A percentile compares a stretch with the other conserved stretches of the same genome.
phyloP scores from a whole-genome alignment of 2,113 vertebrate genomes.

The Rallus limicola region DNA sequence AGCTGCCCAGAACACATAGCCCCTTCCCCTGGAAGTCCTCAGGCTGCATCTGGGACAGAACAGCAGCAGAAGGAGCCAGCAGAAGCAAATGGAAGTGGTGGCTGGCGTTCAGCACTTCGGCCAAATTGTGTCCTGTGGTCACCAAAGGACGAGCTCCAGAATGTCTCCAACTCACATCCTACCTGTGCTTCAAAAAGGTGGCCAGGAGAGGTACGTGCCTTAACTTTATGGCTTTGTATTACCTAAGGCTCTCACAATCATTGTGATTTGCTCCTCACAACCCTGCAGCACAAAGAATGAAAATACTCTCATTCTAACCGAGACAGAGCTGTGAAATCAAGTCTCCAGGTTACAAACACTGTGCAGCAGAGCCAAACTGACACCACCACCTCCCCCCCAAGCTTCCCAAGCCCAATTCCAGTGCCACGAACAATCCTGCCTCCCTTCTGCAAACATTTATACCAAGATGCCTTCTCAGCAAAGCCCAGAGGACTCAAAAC shows the following conservation, averaged over 20 bases:
- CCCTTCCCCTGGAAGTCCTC: background rate
- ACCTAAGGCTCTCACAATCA: background rate
- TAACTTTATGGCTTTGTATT: background rate
- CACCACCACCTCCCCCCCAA: too few species aligned
- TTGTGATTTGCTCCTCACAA: background rate
- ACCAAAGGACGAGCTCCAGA: background rate
- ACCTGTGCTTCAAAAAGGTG: background rate
- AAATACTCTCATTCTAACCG: rapidly evolving
- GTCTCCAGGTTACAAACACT: background rate
- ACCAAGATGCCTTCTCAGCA: background rate
- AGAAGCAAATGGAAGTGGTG: background rate
- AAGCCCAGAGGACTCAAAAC: background rate
- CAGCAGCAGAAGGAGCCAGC: background rate
- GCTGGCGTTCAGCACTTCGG: background rate
- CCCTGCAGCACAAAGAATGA: background rate
- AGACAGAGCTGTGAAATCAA: background rate
- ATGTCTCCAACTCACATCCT: background rate
- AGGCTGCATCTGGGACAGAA: background rate
- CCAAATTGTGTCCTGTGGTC: background rate
- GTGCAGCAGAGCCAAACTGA: background rate
- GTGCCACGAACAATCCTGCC: rapidly evolving
- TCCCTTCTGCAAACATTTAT: rapidly evolving
- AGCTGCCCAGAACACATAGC: background rate
- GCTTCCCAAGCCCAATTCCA: background rate
- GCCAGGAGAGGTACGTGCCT: background rate